phyloP scores from a whole-genome alignment of 2,888 invertebrate genomes.

The Chromoteleia sp. region DNA sequence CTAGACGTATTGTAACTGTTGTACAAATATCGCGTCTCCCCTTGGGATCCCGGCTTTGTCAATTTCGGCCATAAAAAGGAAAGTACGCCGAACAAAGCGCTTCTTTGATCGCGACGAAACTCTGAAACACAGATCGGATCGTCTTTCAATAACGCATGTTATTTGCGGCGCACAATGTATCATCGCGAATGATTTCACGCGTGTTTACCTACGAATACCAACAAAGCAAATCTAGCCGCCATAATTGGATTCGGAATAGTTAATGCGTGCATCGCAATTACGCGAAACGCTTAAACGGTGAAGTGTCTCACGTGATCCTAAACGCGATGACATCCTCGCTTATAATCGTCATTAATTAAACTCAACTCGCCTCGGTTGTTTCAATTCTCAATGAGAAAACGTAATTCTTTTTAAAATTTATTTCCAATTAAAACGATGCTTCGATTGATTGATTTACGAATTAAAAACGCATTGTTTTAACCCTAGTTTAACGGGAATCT shows the following conservation, averaged over 20 bases:
- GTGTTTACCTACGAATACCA: background rate
- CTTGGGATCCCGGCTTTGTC: too few species aligned
- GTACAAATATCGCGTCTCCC: too few species aligned
- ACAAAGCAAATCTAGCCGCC: constrained; percentile 4
- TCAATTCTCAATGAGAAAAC: too few species aligned
- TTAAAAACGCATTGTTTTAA: too few species aligned
- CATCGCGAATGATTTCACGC: constrained; percentile 2
- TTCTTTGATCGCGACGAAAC: constrained; percentile 4
- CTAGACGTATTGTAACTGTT: too few species aligned
- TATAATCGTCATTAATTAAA: constrained; percentile 42
- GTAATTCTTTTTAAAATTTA: too few species aligned
- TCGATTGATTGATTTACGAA: too few species aligned
- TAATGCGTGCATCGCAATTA: constrained; percentile 29
- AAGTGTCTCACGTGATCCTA: constrained; percentile 34
- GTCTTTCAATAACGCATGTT: background rate
- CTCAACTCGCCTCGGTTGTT: too few species aligned
- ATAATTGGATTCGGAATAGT: constrained; percentile 44
- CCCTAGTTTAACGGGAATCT: too few species aligned
- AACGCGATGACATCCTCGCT: constrained; percentile 39
- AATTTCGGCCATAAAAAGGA: too few species aligned
- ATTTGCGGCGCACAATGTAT: constrained; percentile 9
- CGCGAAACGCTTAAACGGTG: constrained; percentile 44
- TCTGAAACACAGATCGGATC: background rate
- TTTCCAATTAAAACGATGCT: too few species aligned
- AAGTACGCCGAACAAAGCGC: background rate